Conservation (phyloP, 2,797 vertebrate genomes). For the Lates japonicus region DNA sequence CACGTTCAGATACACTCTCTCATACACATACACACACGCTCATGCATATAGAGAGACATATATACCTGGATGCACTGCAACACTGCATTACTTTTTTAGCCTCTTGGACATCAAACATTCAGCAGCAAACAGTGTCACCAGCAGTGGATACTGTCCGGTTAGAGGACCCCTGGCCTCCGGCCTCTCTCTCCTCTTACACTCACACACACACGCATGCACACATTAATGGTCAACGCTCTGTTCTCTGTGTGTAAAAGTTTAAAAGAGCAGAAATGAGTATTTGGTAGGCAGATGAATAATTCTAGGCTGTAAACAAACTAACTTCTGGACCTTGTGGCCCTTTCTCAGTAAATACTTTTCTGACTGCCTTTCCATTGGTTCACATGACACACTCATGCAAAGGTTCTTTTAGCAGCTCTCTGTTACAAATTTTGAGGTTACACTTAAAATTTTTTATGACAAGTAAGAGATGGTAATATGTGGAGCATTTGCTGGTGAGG, state of each 20-base stretch:
- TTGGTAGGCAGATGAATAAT: slow-evolving; percentile 41
- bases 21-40: slow-evolving; percentile 9
- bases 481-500: neutral
- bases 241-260: slow-evolving; percentile 11
- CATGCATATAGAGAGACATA: neutral
- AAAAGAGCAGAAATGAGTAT: slow-evolving; percentile 49
- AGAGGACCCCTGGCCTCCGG: slow-evolving; percentile 13
- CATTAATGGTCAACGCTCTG: neutral
- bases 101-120: slow-evolving; percentile 70
- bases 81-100: slow-evolving; percentile 24
- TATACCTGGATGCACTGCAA: neutral
- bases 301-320: slow-evolving; percentile 24
- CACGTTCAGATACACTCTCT: slow-evolving; percentile 26
- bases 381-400: neutral
- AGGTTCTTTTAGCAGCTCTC: neutral
- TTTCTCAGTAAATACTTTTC: slow-evolving; percentile 20
- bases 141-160: slow-evolving; percentile 22
- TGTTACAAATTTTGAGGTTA: neutral
- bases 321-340: slow-evolving; percentile 5
- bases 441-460: neutral
- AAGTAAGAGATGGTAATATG: neutral
- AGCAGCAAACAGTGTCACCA: slow-evolving; percentile 58
- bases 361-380: neutral
- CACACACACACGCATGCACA: slow-evolving; percentile 32
- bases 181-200: slow-evolving; percentile 7